Base-by-base conservation (phyloP, 2,888 invertebrate species). In the Macrophya annulata region DNA sequence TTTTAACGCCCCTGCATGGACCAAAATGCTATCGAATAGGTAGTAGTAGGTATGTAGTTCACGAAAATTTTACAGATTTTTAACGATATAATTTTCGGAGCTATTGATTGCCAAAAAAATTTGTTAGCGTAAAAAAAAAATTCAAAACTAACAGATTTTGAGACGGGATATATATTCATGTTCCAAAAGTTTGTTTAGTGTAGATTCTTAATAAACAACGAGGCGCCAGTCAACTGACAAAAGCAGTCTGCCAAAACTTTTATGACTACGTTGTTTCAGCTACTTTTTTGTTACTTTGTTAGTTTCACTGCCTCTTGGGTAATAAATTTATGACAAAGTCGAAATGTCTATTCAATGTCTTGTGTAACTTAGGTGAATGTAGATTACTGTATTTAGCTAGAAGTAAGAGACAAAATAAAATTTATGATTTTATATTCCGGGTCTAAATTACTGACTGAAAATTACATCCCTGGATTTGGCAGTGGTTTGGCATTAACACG, bases 371-470 rank as follows among this genome's bases (percentile, higher is more conserved):
- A 10, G 37, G 15, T 55, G 8, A 31, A 43, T n/a, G 21, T 10
- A 25, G 12, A 45, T 45, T 4, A 31, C 45, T 4, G 5, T 25
- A 68, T 31, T 15, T 1, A 37, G 37, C 37, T 37, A 17, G 68
- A 68, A 17, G 37, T 12, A 37, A 17, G 68, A 25, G 15, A 37
- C 15, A 25, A 15, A 37, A 68, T 4, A 68, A 68, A 68, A 68
- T 68, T 31, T 68, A 68, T 68, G 37, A 68, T 43, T 74, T 74
- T 74, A 12, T 74, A 12, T 74, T 43, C 45, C 25, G 45, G 45
- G 45, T 45, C 15, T 6, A 3, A 74, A 74, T 43, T 71, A 4
- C 71, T 9, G 43, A 40, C 31, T 17, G 40, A 15, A 31, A 76
- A 76, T 72, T 40, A 17, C 37, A 72, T 2, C n/a, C 21, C 8